Percentiles rank a stretch among this genome's conserved stretches.
Conservation (phyloP, 1,140 invertebrate genomes). For the Tetramorium simillimum region DNA sequence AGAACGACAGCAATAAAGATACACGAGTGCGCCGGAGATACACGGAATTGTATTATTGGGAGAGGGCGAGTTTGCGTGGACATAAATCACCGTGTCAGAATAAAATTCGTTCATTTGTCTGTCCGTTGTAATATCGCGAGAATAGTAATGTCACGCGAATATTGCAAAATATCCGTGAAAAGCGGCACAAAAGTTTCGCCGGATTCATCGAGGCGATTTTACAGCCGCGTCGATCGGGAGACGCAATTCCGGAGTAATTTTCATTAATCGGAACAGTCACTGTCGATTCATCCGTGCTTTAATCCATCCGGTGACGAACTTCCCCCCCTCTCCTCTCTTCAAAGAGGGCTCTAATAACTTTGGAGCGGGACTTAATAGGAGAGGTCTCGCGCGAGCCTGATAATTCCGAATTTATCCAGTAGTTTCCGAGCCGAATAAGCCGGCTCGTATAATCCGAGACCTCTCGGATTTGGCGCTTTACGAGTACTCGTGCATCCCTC, state of each 20-base stretch:
- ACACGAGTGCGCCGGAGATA: neutral
- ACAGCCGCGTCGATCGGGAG: neutral
- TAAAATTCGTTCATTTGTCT: constrained; percentile 34
- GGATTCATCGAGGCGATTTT: neutral
- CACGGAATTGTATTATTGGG: constrained; percentile 1
- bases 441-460: neutral
- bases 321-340: neutral
- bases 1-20: constrained; percentile 38
- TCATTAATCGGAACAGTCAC: neutral
- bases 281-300: neutral
- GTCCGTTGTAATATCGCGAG: neutral
- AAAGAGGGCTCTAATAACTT: neutral
- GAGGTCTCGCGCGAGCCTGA: neutral
- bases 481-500: neutral
- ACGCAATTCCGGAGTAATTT: neutral
- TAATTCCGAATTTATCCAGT: constrained; percentile 4
- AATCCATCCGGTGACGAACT: neutral
- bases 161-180: neutral
- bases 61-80: constrained; percentile 19
- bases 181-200: neutral
- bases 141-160: neutral
- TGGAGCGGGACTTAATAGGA: neutral
- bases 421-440: neutral
- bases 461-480: constrained; percentile 5
- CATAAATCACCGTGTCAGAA: constrained; percentile 32